Conservation (phyloP, 2,797 vertebrate genomes). For the Alfaro cultratus region DNA sequence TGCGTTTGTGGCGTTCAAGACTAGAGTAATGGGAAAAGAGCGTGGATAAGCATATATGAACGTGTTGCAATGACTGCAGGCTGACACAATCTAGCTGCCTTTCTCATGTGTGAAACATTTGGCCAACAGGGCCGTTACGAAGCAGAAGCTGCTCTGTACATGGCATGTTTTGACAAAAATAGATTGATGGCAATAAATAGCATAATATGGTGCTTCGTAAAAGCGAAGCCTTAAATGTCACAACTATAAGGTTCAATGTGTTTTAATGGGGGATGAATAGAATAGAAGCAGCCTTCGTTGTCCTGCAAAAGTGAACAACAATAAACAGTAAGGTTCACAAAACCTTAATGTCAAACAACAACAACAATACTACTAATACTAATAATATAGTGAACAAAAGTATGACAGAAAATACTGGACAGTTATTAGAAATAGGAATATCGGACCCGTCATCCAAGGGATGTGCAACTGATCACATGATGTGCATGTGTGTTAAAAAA, state of each 20-base stretch:
- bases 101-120: constrained; percentile 61
- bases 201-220: neutral
- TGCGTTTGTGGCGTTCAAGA: constrained; percentile 35
- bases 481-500: no score
- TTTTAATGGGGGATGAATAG: neutral
- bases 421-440: no score
- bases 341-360: no score
- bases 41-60: neutral
- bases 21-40: constrained; percentile 34
- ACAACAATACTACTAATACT: no score
- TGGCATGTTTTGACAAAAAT: constrained; percentile 32
- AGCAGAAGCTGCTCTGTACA: neutral
- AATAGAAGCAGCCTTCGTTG: no score
- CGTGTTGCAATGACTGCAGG: constrained; percentile 19
- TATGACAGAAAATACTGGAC: no score
- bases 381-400: no score
- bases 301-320: no score
- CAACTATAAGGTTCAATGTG: neutral
- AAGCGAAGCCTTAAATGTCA: neutral
- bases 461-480: no score
- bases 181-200: constrained; percentile 10
- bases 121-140: constrained; percentile 59
- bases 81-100: constrained; percentile 34
- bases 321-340: no score
- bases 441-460: no score